Evolutionary conservation across 2,888 invertebrate species (phyloP), one percentile per base, ranked within the genome.

Genomic region (Eucera pruinosa): DNA sequence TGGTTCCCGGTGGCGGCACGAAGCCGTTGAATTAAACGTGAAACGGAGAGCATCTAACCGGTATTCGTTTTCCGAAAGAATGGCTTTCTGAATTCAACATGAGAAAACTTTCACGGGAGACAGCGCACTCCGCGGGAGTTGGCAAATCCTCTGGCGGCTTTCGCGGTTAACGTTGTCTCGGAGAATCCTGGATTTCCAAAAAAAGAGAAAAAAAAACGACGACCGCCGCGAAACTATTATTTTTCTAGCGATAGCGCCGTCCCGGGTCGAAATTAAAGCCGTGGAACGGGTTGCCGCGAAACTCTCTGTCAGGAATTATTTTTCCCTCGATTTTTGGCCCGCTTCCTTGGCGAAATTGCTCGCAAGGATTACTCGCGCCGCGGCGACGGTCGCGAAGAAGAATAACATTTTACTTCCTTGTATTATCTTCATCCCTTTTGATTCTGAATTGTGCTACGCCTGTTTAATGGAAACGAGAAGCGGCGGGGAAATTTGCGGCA

Each of bases 61-160:
- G 39, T 61, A 50, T 41, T n/a, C 64, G 57, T 65, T 74, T 71
- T 54, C 54, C 66, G 54, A 61, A 60, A 57, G 61, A 74, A 82
- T 66, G 25, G 69, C 64, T 69, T 58, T 71, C 54, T 65, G 74
- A 65, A 78, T 78, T 69, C 69, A 78, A 75, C 64, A 74, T 69
- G 64, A 64, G 61, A 41, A 80, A 66, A 82, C 69, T 73, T 80
- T 58, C 69, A 66, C 61, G 39, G 57, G 52, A n/a, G n/a, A 67
- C 67, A 65, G 50, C 25, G 50, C 69, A 64, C 73, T 66, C 41
- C 60, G 50, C n/a, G n/a, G n/a, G 47, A 80, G 69, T 80, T 68
- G 77, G 65, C 67, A 83, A 83, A 83, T 80, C 77, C 82, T 80
- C 58, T 50, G 25, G 54, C 48, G 70, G 77, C 52, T 82, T 83